These are phyloP conservation scores for Drosophila robusta DNA, from an alignment of 2,888 invertebrate species.

Conservation along the genomic window DNA sequence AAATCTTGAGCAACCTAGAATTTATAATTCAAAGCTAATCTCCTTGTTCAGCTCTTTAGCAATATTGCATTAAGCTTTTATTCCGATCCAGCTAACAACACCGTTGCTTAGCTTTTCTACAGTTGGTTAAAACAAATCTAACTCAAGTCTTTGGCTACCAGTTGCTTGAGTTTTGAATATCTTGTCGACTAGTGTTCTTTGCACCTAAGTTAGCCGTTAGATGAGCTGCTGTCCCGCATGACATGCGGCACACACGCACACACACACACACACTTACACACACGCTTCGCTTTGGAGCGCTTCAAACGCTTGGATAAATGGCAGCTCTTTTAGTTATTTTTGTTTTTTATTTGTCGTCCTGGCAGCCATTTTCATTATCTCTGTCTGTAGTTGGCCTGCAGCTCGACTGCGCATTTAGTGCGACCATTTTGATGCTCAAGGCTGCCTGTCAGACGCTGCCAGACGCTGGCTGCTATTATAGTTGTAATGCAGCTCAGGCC, in stretches of 20 bases:
- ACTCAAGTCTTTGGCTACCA: neutral
- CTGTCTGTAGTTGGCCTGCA: constrained; percentile 35
- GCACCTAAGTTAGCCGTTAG: constrained; percentile 24
- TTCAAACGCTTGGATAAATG: constrained; percentile 63
- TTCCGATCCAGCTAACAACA: too few relatives aligned
- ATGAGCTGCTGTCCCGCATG: constrained; percentile 35
- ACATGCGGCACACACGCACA: constrained; percentile 42
- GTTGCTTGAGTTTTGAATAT: neutral
- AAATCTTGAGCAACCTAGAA: too few relatives aligned
- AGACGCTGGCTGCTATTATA: constrained; percentile 9
- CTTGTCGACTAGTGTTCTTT: constrained; percentile 10
- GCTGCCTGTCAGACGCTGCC: constrained; percentile 38
- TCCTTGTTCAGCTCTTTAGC: too few relatives aligned
- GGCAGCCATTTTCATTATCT: constrained; percentile 66
- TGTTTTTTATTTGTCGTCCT: constrained; percentile 3
- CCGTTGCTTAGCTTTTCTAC: too few relatives aligned
- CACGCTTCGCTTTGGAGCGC: constrained; percentile 27
- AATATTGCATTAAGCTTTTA: too few relatives aligned
- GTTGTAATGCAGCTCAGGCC: constrained; percentile 24
- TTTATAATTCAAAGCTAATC: too few relatives aligned
- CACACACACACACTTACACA: constrained; percentile 35
- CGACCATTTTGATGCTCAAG: constrained; percentile 56
- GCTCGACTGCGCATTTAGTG: constrained; percentile 66
- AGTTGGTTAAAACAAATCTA: neutral
- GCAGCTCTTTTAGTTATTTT: constrained; percentile 31